Evolutionary conservation across 2,797 vertebrate species (phyloP), one percentile per base, ranked within the genome.

Genomic region (Centroberyx gerrardi): DNA sequence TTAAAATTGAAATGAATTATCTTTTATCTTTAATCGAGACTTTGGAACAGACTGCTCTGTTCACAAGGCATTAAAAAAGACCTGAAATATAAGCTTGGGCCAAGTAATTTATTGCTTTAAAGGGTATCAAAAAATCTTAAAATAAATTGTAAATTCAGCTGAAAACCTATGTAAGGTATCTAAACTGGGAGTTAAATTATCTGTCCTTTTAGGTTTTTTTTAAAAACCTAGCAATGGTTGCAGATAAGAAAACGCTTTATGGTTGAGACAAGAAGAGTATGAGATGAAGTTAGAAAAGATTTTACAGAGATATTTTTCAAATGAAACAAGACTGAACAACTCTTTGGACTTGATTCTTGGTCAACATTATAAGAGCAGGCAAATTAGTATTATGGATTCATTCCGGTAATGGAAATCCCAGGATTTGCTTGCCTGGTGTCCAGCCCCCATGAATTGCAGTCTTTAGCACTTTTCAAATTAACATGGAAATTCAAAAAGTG

Each of bases 121-220:
- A 73, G 27, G 2, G 8, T 0, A 15, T 59, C 10, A 42, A 42
- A 9, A 5, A 61, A 62, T 48, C 48, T 48, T 14, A 38, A 17
- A 18, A 66, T 75, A 10, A 67, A 54, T 29, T 40, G 1, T n/a
- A n/a, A 31, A 72, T 51, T 65, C n/a, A 74, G 33, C 10, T 38
- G 28, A 8, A 38, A 40, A 46, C 17, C 4, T 18, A 2, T 8
- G 13, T 2, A 59, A 42, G 17, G 31, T 31, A 8, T 17, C 15
- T 58, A 13, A 17, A 48, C 60, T 4, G 3, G 18, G 42, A 51
- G 5, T 13, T 66, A 1, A 40, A 28, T 28, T 15, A 2, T 5
- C 15, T 6, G 15, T 28, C 5, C 5, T 38, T 58, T 46, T 13
- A 61, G 18, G 1, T n/a, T 40, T 33, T 71, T 54, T 60, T 71